Conservation (phyloP, 1,140 invertebrate species). For the Chironomus striatipennis region DNA sequence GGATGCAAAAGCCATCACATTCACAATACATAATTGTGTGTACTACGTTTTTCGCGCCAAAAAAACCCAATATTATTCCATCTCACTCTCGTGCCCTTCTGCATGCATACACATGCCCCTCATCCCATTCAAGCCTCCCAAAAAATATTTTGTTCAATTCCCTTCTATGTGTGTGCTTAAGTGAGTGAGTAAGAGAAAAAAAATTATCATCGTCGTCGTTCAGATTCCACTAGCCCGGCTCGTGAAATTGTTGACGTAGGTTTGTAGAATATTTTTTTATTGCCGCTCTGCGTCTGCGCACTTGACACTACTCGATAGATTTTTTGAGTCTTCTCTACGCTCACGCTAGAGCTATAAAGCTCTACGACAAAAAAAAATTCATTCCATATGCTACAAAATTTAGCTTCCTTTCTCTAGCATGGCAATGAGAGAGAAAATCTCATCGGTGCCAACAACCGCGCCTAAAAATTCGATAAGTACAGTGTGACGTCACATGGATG, state of each 20-base stretch:
- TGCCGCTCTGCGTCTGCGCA: background rate
- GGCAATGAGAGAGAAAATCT: too few species aligned
- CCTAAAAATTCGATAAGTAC: background rate
- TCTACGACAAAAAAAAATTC: background rate
- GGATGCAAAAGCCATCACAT: background rate
- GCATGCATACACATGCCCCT: background rate
- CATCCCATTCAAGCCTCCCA: background rate
- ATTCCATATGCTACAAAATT: background rate
- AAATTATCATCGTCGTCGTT: background rate
- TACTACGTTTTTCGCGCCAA: background rate
- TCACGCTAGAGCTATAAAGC: background rate
- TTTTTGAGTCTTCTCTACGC: background rate
- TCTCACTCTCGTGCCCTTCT: too few species aligned
- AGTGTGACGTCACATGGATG: background rate
- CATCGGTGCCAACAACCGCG: background rate
- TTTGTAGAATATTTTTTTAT: background rate
- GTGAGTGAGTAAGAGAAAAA: too few species aligned
- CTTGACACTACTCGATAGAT: background rate
- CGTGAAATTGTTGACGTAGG: constrained; percentile 17
- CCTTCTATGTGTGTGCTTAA: background rate
- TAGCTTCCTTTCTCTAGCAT: background rate
- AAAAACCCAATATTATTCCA: background rate
- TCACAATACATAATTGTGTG: background rate
- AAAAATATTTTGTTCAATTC: background rate
- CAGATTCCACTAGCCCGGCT: background rate